Base-by-base conservation (phyloP, 2,888 invertebrate species). In the Herminia tarsipennalis region DNA sequence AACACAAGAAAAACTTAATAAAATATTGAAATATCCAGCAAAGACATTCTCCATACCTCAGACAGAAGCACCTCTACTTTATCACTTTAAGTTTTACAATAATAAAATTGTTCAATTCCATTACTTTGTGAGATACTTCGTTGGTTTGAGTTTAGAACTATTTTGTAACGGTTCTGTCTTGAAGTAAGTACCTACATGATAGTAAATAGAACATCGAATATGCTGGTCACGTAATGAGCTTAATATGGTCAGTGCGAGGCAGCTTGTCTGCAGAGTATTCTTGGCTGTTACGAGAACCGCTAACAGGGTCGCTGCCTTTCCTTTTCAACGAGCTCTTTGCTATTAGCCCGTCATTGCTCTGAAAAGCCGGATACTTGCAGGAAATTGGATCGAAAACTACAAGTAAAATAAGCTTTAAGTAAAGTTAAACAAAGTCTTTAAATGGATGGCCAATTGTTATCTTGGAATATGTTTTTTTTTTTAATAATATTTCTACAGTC, bases 221-320 rank as follows among this genome's bases (percentile, higher is more conserved):
- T 54, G 46, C 66, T 32, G 22, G 37, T 44, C 66, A 66, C 54
- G 62, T 57, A 24, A n/a, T 21, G 25, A 24, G 25, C 32, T n/a
- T 47, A 45, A 42, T 53, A 51, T 50, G 53, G 45, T 43, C 32
- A 12, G 25, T 28, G n/a, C 18, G 27, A 10, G 13, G 13, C 28
- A 48, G 30, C 48, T 39, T 45, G 34, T 30, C 27, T 30, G 22
- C 33, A 16, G 41, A 40, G 25, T 42, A 20, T 25, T 22, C 20
- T 30, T 30, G 14, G 27, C 13, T 16, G 12, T 27, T 27, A 25
- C 39, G 21, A 43, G 17, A 34, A 5, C 13, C 18, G 10, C 24
- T 32, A 48, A 41, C 41, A 28, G 25, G 30, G 38, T 25, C 28
- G 17, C 12, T 12, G 12, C 9, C 21, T 41, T 40, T 39, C 34